Evolutionary conservation across 2,113 vertebrate genomes (phyloP).

Genomic region (Alectura lathami): DNA sequence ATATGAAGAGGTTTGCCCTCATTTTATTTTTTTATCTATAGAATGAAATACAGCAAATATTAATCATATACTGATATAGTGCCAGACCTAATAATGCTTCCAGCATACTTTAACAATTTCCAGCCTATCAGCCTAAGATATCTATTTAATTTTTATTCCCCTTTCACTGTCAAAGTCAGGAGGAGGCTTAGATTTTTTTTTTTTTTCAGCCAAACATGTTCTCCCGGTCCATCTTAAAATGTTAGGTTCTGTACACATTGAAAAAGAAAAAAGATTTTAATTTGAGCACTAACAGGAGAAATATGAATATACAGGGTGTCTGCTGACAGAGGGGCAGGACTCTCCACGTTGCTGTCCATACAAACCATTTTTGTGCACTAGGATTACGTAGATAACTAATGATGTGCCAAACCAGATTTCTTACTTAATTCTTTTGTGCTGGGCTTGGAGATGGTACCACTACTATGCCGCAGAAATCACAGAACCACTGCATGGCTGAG

Average conservation of each 20-base stretch:
- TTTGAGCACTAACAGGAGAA: background rate
- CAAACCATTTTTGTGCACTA: background rate
- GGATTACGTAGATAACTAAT: background rate
- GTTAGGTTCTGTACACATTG: background rate
- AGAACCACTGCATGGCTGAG: background rate
- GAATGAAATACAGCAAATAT: conserved; percentile 38
- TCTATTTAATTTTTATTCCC: background rate
- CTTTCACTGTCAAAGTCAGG: background rate
- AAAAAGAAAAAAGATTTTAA: background rate
- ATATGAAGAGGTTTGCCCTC: conserved; percentile 34
- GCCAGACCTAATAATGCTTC: conserved; percentile 8
- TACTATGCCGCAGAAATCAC: background rate
- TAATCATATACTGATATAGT: conserved; percentile 15
- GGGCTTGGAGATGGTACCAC: background rate
- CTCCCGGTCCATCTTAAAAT: background rate
- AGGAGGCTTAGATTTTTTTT: background rate
- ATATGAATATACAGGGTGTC: background rate
- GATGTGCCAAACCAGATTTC: background rate
- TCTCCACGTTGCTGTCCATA: background rate
- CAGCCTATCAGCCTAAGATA: background rate
- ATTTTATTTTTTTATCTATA: conserved; percentile 60
- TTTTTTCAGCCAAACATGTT: background rate
- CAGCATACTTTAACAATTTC: background rate
- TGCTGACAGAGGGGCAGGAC: background rate
- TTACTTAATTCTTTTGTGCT: background rate